Conservation (phyloP, 1,140 invertebrate species). For the Diploscapter pachys region DNA sequence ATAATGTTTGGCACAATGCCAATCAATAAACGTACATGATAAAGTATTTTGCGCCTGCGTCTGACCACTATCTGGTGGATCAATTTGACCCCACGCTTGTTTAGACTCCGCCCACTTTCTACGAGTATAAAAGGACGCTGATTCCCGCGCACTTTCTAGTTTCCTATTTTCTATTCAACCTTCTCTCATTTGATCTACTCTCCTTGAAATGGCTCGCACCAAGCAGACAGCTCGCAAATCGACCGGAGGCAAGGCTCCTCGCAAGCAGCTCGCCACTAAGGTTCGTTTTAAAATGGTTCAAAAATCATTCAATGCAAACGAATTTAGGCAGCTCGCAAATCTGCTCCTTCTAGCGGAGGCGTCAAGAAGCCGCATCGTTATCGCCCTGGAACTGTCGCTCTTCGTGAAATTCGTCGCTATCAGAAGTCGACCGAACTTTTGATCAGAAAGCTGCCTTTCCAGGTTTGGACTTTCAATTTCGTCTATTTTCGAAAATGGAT, state of each 20-base stretch:
- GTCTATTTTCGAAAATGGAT: background rate
- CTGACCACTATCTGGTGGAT: no score
- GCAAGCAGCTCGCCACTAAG: constrained; percentile 66
- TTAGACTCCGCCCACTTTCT: no score
- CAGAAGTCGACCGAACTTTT: constrained; percentile 74
- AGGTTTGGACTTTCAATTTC: constrained; percentile 4
- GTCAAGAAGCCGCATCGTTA: constrained; percentile 66
- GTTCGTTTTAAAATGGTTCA: background rate
- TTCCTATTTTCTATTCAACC: no score
- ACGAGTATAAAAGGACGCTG: no score
- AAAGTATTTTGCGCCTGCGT: no score
- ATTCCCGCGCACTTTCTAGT: no score
- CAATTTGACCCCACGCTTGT: no score
- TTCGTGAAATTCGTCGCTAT: constrained; percentile 66
- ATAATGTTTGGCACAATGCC: no score
- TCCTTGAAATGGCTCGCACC: constrained; percentile 72
- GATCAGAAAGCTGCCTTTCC: constrained; percentile 64
- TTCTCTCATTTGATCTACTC: no score
- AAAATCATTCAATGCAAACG: background rate
- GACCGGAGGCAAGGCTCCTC: constrained; percentile 63
- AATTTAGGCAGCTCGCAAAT: constrained; percentile 63
- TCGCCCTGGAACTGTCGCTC: constrained; percentile 56
- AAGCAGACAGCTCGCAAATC: constrained; percentile 76
- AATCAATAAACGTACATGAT: no score
- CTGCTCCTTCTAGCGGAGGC: constrained; percentile 44